phyloP scores from a whole-genome alignment of 1,140 invertebrate species.

The Neodiprion virginianus region DNA sequence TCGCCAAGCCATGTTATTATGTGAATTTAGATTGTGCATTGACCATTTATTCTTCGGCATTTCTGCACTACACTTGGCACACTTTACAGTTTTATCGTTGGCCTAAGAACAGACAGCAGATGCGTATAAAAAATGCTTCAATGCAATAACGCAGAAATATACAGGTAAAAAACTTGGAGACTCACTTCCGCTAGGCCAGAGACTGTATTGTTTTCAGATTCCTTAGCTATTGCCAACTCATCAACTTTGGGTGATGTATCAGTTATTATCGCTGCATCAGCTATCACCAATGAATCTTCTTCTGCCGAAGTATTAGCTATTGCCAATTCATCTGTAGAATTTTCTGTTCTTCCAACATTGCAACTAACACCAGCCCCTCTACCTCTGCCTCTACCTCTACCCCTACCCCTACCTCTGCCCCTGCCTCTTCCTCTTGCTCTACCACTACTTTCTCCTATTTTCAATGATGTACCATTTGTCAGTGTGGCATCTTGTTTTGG shows the following conservation, averaged over 20 bases:
- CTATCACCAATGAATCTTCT: no score
- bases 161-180: no score
- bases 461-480: neutral
- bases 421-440: conserved; percentile 21
- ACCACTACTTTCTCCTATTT: conserved; percentile 22
- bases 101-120: conserved; percentile 12
- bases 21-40: conserved; percentile 56
- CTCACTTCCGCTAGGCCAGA: neutral
- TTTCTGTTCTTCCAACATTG: neutral
- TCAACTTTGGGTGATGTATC: no score
- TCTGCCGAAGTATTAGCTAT: no score
- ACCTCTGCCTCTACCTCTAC: conserved; percentile 3
- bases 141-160: neutral
- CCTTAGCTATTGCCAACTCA: no score
- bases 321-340: neutral
- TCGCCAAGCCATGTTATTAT: conserved; percentile 62
- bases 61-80: conserved; percentile 46
- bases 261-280: no score
- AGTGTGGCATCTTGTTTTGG: neutral
- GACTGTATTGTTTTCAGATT: neutral
- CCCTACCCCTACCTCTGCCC: conserved; percentile 22
- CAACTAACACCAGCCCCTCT: neutral
- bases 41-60: conserved; percentile 50
- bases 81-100: conserved; percentile 34
- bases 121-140: conserved; percentile 1